Evolutionary conservation across 1,140 invertebrate genomes (phyloP), one percentile per base, ranked within the genome.

Genomic region (Probaryconus sp.): DNA sequence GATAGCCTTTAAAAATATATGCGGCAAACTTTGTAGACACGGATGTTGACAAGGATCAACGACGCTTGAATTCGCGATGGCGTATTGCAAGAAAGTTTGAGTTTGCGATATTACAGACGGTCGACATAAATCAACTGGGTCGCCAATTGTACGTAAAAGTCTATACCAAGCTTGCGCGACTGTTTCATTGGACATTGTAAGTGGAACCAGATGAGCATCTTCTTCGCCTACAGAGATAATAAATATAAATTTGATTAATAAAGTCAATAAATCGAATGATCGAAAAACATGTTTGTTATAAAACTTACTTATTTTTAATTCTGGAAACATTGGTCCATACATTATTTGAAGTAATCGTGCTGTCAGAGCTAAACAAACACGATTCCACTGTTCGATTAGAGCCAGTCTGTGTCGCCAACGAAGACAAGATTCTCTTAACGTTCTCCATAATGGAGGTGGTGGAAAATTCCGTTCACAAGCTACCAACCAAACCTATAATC

Each of bases 161-260:
- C 97, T 91, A 87, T 96, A 98, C 97, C 97, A 98, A 79, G 93
- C 93, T 88, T 98, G 97, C 26, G 95, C 93, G 9, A 98, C 92
- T 64, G 94, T 94, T 83, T 98, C 96, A 71, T 95, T 92, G 13
- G 91, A 91, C 94, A 98, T 97, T 30, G 92, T 93, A 3, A 87
- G 79, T 10, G 96, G 94, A 37, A 97, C 94, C 2, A 96, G 81
- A 73, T 92, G 91, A 3, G 90, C 87, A 83, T 97, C 96, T 79
- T 97, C 95, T 63, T 97, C 96, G 72, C 90, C 95, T 96, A 17
- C 13, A 58, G 1, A 24, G 21, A 1, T n/a, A 35, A 21, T 14
- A n/a, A 16, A 53, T 53, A 17, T 9, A 14, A 11, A 16, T 16
- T 24, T 4, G 21, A n/a, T n/a, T n/a, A n/a, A n/a, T n/a, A n/a